Evolutionary conservation across 2,888 invertebrate genomes (phyloP), one percentile per base, ranked within the genome.

Genomic region (Agrochola lychnidis): DNA sequence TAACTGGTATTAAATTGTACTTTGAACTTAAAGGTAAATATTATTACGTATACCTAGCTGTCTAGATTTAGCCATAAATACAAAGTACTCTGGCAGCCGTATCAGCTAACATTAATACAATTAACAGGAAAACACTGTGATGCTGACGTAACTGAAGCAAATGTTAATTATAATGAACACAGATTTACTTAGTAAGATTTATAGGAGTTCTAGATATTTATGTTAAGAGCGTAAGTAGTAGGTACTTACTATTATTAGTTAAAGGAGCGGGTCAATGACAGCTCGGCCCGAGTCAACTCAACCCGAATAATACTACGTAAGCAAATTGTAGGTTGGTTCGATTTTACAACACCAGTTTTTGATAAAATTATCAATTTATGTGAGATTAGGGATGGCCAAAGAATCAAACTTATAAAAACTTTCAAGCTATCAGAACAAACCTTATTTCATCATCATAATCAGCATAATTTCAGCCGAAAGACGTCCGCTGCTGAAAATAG

Each of bases 11-110:
- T 71, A 16, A 2, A 57, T 57, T 10, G 78, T 12, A 86, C 84
- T 84, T 86, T 84, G 76, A 12, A 84, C 76, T 63, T 76, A 73
- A 10, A 61, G 70, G 56, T 83, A 76, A 77, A 66, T 62, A 56
- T 4, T 0, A 62, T 45, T 71, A 64, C 40, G 16, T 57, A 45
- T 51, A 30, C 61, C n/a, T 70, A 66, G 2, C 42, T 22, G n/a
- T 42, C 40, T 66, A 30, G 19, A 83, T 76, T 80, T 84, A 73
- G 9, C 64, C 14, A 64, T 78, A 87, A 87, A 73, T 59, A 75
- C 73, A 73, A 68, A 53, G 61, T 68, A 62, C 62, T 30, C 30
- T 1, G 36, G 22, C 16, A 40, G 1, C 6, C 30, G n/a, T 64
- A 82, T 72, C 75, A 74, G 45, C 25, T 62, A 14, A 63, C 67